phyloP scores from a whole-genome alignment of 2,797 vertebrate species.

The Ctenochaetus hawaiiensis region DNA sequence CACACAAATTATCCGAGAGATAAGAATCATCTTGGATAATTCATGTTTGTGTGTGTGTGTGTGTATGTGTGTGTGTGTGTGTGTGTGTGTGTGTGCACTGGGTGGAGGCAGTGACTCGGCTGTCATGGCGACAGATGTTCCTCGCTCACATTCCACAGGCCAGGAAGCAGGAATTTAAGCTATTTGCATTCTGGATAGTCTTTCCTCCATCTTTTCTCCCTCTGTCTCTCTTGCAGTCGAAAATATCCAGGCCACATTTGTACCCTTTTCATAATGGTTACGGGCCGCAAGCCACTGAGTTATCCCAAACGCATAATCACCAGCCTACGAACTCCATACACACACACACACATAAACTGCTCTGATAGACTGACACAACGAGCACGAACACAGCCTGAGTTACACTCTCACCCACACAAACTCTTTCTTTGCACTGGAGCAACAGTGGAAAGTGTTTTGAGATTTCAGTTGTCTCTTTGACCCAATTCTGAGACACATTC shows the following conservation, averaged over 20 bases:
- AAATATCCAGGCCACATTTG: constrained; percentile 75
- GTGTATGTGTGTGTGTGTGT: constrained; percentile 16
- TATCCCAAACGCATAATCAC: constrained; percentile 71
- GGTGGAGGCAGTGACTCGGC: constrained; percentile 70
- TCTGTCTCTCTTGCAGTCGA: constrained; percentile 40
- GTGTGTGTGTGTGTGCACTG: constrained; percentile 9
- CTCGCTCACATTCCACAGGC: constrained; percentile 77
- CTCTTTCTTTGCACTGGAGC: neutral
- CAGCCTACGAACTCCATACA: constrained; percentile 22
- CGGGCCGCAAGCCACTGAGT: constrained; percentile 47
- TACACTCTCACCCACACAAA: neutral
- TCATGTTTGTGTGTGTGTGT: constrained; percentile 23
- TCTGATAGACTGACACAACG: constrained; percentile 16
- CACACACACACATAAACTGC: constrained; percentile 16
- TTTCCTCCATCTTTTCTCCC: constrained; percentile 23
- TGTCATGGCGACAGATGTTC: constrained; percentile 86
- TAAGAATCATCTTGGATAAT: neutral
- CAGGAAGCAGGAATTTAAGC: constrained; percentile 82
- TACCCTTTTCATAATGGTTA: constrained; percentile 64
- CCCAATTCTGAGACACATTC: constrained; percentile 77
- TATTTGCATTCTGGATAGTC: constrained; percentile 75
- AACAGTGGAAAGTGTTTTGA: constrained; percentile 23
- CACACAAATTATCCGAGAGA: too few species aligned
- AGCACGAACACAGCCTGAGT: constrained; percentile 7
- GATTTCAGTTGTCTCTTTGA: constrained; percentile 68